These are phyloP conservation scores for Erethizon dorsatum DNA, from an alignment of 2,797 vertebrate genomes.

Conservation along the genomic window DNA sequence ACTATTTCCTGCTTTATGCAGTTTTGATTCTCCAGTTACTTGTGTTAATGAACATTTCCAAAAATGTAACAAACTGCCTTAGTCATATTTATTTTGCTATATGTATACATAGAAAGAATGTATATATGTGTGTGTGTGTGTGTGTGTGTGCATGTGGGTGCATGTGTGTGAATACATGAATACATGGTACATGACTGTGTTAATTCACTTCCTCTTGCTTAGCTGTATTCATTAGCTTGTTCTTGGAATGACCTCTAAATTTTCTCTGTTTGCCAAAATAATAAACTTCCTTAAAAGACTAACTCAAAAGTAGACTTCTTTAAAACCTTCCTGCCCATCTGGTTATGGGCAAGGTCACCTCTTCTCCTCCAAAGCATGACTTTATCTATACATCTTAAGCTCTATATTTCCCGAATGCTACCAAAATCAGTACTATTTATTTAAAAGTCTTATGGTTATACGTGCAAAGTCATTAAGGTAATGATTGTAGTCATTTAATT, in stretches of 20 bases:
- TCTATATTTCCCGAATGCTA: not conserved
- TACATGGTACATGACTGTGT: not conserved
- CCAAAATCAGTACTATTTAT: not conserved
- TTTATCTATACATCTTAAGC: not conserved
- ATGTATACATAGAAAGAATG: not conserved
- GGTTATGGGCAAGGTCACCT: not conserved
- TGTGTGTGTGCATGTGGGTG: too few relatives aligned
- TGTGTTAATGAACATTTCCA: not conserved
- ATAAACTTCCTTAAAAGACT: not conserved
- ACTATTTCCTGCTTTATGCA: not conserved
- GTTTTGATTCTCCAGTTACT: not conserved
- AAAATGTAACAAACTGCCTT: not conserved
- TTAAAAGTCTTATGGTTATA: not conserved
- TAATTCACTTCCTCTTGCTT: not conserved
- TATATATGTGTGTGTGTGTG: not conserved
- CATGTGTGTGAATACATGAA: not conserved
- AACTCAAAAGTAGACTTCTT: conserved; percentile 15
- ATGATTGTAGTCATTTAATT: not conserved
- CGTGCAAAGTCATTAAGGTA: not conserved
- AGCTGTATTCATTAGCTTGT: not conserved
- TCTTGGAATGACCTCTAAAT: not conserved
- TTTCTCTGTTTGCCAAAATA: not conserved
- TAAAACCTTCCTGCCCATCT: not conserved
- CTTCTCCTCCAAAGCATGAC: not conserved
- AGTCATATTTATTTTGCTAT: not conserved